phyloP scores from a whole-genome alignment of 1,140 invertebrate genomes.

The Drosophila pallidifrons region DNA sequence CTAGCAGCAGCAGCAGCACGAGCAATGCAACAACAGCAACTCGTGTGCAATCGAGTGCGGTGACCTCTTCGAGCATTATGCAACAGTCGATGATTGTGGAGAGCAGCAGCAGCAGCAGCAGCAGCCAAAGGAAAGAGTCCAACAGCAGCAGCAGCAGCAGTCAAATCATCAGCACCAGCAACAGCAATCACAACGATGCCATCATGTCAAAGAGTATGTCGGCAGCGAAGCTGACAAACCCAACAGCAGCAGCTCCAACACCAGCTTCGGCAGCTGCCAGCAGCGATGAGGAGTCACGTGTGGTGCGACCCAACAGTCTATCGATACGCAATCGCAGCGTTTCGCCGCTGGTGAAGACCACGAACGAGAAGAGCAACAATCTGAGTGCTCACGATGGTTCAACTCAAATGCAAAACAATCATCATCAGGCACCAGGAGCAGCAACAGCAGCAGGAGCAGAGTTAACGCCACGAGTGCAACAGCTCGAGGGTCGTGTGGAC shows the following conservation, averaged over 20 bases:
- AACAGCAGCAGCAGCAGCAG: slow-evolving; percentile 70
- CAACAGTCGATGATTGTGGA: slow-evolving; percentile 73
- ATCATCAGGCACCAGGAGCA: slow-evolving; percentile 62
- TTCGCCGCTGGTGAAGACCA: slow-evolving; percentile 61
- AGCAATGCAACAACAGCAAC: slow-evolving; percentile 58
- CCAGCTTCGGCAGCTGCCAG: slow-evolving; percentile 39
- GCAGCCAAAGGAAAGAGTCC: slow-evolving; percentile 45
- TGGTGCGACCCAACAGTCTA: slow-evolving; percentile 74
- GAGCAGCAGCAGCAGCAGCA: slow-evolving; percentile 58
- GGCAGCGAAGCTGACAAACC: slow-evolving; percentile 42
- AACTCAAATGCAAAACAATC: slow-evolving; percentile 44
- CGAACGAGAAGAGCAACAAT: slow-evolving; percentile 55
- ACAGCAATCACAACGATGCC: slow-evolving; percentile 66
- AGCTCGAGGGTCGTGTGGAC: slow-evolving; percentile 85
- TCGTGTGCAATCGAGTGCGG: slow-evolving; percentile 80
- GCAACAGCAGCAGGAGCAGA: slow-evolving; percentile 39
- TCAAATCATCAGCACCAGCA: slow-evolving; percentile 50
- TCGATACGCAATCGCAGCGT: slow-evolving; percentile 80
- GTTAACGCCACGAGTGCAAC: slow-evolving; percentile 71
- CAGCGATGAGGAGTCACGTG: slow-evolving; percentile 70
- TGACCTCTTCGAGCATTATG: slow-evolving; percentile 69
- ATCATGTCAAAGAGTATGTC: slow-evolving; percentile 66
- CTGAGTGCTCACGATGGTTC: slow-evolving; percentile 63
- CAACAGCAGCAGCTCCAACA: slow-evolving; percentile 32
- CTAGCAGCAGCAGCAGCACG: slow-evolving; percentile 38